These are phyloP conservation scores for Notospermus geniculatus DNA, from an alignment of 1,140 invertebrate species.

Conservation along the genomic window DNA sequence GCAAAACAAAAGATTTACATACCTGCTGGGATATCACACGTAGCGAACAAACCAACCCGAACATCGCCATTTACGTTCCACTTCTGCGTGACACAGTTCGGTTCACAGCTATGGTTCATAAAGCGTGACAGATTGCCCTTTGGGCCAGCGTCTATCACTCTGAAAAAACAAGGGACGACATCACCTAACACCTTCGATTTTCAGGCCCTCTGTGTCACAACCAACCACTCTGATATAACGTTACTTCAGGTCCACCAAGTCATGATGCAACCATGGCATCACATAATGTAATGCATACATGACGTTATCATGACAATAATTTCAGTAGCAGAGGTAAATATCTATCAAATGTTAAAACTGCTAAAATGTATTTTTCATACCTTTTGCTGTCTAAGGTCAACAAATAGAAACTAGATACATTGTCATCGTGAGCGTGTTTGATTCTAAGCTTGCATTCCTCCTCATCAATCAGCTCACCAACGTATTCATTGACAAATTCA, in stretches of 20 bases:
- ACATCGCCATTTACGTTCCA: constrained; percentile 91
- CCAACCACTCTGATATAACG: too few relatives aligned
- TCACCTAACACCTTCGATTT: too few relatives aligned
- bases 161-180: constrained; percentile 16
- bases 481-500: constrained; percentile 92
- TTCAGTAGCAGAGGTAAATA: too few relatives aligned
- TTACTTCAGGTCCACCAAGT: too few relatives aligned
- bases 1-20: too few relatives aligned
- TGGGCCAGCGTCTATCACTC: constrained; percentile 90
- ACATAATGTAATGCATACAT: too few relatives aligned
- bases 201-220: too few relatives aligned
- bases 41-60: constrained; percentile 86
- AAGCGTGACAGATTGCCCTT: constrained; percentile 81
- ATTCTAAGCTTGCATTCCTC: constrained; percentile 82
- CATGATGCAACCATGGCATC: too few relatives aligned
- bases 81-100: constrained; percentile 92
- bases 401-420: constrained; percentile 94
- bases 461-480: constrained; percentile 92
- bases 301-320: too few relatives aligned
- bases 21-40: constrained; percentile 60
- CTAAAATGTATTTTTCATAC: constrained; percentile 22
- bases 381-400: constrained; percentile 76
- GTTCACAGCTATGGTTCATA: constrained; percentile 90
- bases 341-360: constrained; percentile 4
- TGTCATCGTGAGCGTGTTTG: constrained; percentile 72